These are phyloP conservation scores for Mareca strepera DNA, from an alignment of 2,797 vertebrate species.

Conservation along the genomic window DNA sequence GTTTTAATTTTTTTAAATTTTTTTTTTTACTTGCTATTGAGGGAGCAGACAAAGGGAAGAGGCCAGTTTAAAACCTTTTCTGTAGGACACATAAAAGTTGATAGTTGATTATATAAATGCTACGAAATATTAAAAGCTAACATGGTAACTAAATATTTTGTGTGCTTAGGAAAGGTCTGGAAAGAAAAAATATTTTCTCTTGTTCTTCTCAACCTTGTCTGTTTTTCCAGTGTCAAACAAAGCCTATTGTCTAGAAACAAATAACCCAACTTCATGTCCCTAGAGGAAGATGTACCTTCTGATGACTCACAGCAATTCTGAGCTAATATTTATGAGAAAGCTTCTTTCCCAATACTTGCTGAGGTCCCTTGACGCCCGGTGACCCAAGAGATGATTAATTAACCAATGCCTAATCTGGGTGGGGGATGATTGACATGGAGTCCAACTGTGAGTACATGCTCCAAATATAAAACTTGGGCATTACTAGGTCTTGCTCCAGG, in stretches of 20 bases:
- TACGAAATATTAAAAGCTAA: background rate
- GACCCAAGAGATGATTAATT: background rate
- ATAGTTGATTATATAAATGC: background rate
- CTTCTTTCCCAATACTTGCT: slow-evolving; percentile 1
- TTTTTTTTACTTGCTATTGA: background rate
- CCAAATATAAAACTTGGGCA: background rate
- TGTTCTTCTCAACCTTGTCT: background rate
- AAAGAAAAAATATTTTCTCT: background rate
- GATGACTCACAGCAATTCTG: background rate
- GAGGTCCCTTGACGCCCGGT: background rate
- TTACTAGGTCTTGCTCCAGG: background rate
- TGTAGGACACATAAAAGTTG: background rate
- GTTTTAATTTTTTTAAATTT: background rate
- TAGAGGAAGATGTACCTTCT: background rate
- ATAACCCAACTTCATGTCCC: background rate
- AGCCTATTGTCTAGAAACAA: background rate
- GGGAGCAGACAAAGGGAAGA: background rate
- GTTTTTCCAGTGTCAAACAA: background rate
- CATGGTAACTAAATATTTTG: background rate
- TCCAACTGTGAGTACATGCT: background rate
- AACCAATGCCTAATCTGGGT: background rate
- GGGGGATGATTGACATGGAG: background rate
- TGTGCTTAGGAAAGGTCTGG: background rate
- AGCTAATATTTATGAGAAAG: background rate
- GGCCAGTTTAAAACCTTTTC: background rate